These are phyloP conservation scores for Montifringilla adamsi DNA, from an alignment of 2,113 vertebrate species.

Conservation along the genomic window DNA sequence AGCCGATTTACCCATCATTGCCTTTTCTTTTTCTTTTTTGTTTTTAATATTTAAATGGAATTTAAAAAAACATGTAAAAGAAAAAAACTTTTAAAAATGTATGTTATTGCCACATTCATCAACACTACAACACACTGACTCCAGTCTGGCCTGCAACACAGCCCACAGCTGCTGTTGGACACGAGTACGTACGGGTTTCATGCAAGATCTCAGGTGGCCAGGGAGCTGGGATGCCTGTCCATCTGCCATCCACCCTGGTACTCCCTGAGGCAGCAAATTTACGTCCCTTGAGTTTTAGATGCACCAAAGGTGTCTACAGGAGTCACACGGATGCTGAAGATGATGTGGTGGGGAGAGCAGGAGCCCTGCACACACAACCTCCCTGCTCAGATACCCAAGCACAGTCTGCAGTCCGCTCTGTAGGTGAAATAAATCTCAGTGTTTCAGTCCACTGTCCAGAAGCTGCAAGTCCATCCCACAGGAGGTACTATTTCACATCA, in stretches of 20 bases:
- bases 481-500: background rate
- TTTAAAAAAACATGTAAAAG: background rate
- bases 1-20: background rate
- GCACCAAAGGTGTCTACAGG: background rate
- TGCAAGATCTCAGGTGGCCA: background rate
- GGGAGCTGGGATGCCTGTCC: background rate
- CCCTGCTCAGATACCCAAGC: rapidly evolving
- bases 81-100: background rate
- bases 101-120: background rate
- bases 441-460: background rate
- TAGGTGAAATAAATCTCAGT: background rate
- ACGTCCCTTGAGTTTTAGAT: background rate
- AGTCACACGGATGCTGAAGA: background rate
- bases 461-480: background rate
- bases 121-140: background rate
- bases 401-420: background rate
- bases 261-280: background rate
- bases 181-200: rapidly evolving
- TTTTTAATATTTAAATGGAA: background rate
- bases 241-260: background rate
- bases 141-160: background rate
- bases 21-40: background rate
- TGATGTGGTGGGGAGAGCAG: rapidly evolving
- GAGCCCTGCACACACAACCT: background rate
- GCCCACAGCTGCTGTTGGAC: background rate